Evolutionary conservation across 1,140 invertebrate species (phyloP).

Genomic region (Holotrichia oblita): DNA sequence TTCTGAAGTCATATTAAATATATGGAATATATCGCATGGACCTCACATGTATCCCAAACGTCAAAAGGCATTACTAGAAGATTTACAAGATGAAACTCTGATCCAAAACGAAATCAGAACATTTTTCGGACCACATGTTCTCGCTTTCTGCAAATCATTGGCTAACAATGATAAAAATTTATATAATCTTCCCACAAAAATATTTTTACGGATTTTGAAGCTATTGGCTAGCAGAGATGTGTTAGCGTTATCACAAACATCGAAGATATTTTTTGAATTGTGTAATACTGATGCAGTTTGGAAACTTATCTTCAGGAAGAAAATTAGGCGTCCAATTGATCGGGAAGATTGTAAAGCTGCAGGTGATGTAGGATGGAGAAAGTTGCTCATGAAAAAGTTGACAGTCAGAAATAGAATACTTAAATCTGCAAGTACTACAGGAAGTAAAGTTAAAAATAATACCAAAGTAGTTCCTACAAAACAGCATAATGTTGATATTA

Average conservation of each 20-base stretch:
- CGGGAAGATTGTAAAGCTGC: constrained; percentile 43
- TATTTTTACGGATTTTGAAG: constrained; percentile 53
- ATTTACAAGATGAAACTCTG: constrained; percentile 56
- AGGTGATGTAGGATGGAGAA: constrained; percentile 52
- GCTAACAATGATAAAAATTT: constrained; percentile 45
- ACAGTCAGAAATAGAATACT: not conserved
- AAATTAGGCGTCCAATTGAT: constrained; percentile 23
- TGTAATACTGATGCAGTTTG: constrained; percentile 57
- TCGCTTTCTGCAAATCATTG: constrained; percentile 47
- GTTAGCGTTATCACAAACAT: constrained; percentile 56
- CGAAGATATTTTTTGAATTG: constrained; percentile 57
- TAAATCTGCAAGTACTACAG: not conserved
- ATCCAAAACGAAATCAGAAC: constrained; percentile 58
- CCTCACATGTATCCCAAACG: constrained; percentile 59
- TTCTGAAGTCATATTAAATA: constrained; percentile 55
- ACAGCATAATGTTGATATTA: constrained; percentile 5
- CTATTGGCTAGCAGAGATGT: constrained; percentile 58
- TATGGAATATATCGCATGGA: constrained; percentile 63
- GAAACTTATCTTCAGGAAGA: constrained; percentile 56
- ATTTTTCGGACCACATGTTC: constrained; percentile 58
- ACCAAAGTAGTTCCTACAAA: not conserved
- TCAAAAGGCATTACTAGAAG: constrained; percentile 50
- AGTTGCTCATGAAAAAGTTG: constrained; percentile 51
- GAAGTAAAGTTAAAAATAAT: not conserved
- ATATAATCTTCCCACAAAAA: constrained; percentile 48